phyloP scores from a whole-genome alignment of 2,888 invertebrate genomes.

The Dione juno region DNA sequence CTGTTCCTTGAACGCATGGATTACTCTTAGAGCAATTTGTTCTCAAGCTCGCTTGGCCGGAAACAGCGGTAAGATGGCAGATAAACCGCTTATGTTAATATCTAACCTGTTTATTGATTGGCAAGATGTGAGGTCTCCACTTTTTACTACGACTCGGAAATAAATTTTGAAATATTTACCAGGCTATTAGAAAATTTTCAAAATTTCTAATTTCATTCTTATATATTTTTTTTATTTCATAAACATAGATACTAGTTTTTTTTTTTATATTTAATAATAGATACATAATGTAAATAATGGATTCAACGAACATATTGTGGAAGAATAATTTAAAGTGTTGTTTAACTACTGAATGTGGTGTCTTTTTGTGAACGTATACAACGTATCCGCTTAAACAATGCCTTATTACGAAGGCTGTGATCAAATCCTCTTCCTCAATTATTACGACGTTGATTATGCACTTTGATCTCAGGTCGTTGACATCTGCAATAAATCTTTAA shows the following conservation, averaged over 20 bases:
- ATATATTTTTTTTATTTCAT: too few species aligned
- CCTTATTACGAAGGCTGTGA: slow-evolving; percentile 33
- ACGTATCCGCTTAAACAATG: slow-evolving; percentile 30
- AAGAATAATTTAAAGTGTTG: neutral
- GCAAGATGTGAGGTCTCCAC: slow-evolving; percentile 26
- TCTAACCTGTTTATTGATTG: slow-evolving; percentile 33
- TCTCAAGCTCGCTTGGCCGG: slow-evolving; percentile 34
- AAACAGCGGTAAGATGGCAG: slow-evolving; percentile 35
- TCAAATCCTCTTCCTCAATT: slow-evolving; percentile 39
- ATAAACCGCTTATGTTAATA: slow-evolving; percentile 24
- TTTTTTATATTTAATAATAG: neutral
- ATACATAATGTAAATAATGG: neutral
- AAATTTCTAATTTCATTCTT: too few species aligned
- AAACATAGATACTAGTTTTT: too few species aligned
- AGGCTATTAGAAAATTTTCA: too few species aligned
- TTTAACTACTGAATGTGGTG: slow-evolving; percentile 1
- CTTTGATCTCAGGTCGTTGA: slow-evolving; percentile 38
- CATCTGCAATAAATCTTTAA: slow-evolving; percentile 32
- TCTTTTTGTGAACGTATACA: slow-evolving; percentile 4
- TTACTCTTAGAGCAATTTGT: slow-evolving; percentile 29
- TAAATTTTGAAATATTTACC: too few species aligned
- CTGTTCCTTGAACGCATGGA: neutral
- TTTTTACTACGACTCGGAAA: neutral
- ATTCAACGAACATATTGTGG: neutral
- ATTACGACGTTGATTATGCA: slow-evolving; percentile 36